Evolutionary conservation across 2,888 invertebrate genomes (phyloP), one percentile per base, ranked within the genome.

Genomic region (Synanthedon vespiformis): DNA sequence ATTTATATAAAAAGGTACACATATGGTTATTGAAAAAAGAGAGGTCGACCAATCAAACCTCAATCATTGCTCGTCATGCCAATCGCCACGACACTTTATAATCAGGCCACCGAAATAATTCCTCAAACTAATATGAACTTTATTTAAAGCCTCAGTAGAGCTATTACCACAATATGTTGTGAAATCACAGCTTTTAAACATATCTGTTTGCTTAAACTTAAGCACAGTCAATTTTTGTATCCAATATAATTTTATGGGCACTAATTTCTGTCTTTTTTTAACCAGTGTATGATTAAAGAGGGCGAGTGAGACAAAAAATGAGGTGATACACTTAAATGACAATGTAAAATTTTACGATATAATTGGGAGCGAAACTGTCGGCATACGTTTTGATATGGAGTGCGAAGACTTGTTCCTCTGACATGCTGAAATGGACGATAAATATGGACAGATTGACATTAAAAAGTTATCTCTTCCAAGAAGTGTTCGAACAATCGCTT

Each of bases 301-400:
- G 54, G 56, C n/a, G 63, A 76, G 61, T 47, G 70, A 62, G 76
- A 74, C 40, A 51, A 55, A 13, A 51, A 54, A 60, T 53, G 55
- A 63, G 59, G 74, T 70, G 76, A 72, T 75, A 73, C 68, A 73
- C 64, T 72, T 74, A 74, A 77, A 77, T 69, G 68, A 70, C 70
- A 72, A 63, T 74, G 74, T 80, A 72, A 83, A 80, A 70, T 79
- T 84, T 82, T 73, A 83, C 76, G 83, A 82, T 61, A 60, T 66
- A 68, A 69, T 67, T 58, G 54, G 54, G 50, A 44, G 51, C 14
- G 44, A 44, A 44, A 6, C 44, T 44, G 44, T 44, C 44, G 44
- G 44, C 44, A 14, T 13, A 13, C 44, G 44, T 44, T 44, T 44
- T 58, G 60, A 58, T 50, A 50, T 54, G 55, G 48, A 54, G 57